Base-by-base conservation (phyloP, 1,140 invertebrate species). In the Bombus terrestris region DNA sequence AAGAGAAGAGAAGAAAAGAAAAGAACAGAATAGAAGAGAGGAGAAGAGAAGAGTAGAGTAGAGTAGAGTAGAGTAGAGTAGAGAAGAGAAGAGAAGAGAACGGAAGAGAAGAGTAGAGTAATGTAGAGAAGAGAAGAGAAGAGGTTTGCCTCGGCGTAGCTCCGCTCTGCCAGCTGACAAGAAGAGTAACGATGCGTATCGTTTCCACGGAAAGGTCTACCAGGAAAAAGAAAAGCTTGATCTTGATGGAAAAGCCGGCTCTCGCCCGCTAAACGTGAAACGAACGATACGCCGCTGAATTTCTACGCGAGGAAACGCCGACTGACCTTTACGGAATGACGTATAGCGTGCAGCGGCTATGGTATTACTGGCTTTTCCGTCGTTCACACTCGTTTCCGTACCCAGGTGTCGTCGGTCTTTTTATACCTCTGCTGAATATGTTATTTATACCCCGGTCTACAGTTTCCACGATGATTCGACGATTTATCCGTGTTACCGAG, bases 231-330 rank as follows among this genome's bases (percentile, higher is more conserved):
- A 37, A 57, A 32, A 43, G 28, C 47, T n/a, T 59, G 62, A 85
- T 81, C 85, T 81, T 88, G 88, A 89, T 89, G 47, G 76, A 89
- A 89, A 43, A 59, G 39, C 74, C 47, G 72, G 18, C 53, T 76
- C 41, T 25, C 68, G 68, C 18, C 18, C 18, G 32, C 59, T 62
- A 72, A 75, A 88, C 62, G 68, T 73, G 68, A 85, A 88, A 76
- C 37, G 86, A 53, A 78, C 88, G 84, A 62, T 59, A 47, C 53
- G 57, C 39, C 6, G 66, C 22, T 43, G 78, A 53, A 69, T 71
- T 53, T 53, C 81, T 39, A 62, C 59, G 43, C 59, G 47, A 66
- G 28, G 66, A 86, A 59, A 78, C 64, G 66, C 74, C 39, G 22
- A 73, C 39, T 74, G 85, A 83, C 73, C 66, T 77, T 88, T 82